A percentile compares a stretch with the other conserved stretches of the same genome.
Evolutionary conservation across 2,888 invertebrate species (phyloP).

Genomic region (Zeuzera pyrina): DNA sequence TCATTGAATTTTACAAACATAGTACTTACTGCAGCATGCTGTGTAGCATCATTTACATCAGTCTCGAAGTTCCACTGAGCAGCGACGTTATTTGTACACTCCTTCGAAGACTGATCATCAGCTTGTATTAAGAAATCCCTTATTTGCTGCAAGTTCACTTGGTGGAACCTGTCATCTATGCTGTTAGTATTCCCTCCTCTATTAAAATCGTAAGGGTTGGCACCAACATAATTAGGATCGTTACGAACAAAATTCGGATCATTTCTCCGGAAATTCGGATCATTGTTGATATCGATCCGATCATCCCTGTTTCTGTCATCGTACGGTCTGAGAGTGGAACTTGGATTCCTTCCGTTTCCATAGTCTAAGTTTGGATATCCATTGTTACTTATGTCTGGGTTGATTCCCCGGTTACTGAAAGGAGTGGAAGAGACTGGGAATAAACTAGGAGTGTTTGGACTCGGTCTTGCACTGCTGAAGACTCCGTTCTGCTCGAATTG

Average conservation of each 20-base stretch:
- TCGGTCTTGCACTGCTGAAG: conserved; percentile 42
- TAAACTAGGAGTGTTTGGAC: conserved; percentile 33
- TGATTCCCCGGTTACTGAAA: conserved; percentile 35
- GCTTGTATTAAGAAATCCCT: conserved; percentile 77
- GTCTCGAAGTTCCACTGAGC: conserved; percentile 94
- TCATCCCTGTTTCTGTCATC: conserved; percentile 52
- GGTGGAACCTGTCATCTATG: conserved; percentile 55
- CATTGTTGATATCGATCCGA: conserved; percentile 57
- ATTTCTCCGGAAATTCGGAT: conserved; percentile 57
- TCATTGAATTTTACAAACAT: conserved; percentile 12
- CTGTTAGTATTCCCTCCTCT: conserved; percentile 43
- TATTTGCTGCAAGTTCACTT: conserved; percentile 57
- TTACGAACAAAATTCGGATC: conserved; percentile 68
- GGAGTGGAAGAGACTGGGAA: conserved; percentile 54
- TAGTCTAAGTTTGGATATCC: conserved; percentile 52
- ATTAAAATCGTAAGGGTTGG: conserved; percentile 43
- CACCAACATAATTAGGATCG: conserved; percentile 55
- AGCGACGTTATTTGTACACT: conserved; percentile 88
- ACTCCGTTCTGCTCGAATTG: conserved; percentile 51
- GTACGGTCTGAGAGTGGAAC: conserved; percentile 41
- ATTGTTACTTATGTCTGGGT: conserved; percentile 61
- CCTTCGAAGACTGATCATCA: conserved; percentile 83
- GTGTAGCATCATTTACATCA: conserved; percentile 86
- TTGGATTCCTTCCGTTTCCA: conserved; percentile 40
- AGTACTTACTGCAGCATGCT: conserved; percentile 85